Evolutionary conservation across 2,888 invertebrate species (phyloP), one percentile per base, ranked within the genome.

Genomic region (Hyalella azteca): DNA sequence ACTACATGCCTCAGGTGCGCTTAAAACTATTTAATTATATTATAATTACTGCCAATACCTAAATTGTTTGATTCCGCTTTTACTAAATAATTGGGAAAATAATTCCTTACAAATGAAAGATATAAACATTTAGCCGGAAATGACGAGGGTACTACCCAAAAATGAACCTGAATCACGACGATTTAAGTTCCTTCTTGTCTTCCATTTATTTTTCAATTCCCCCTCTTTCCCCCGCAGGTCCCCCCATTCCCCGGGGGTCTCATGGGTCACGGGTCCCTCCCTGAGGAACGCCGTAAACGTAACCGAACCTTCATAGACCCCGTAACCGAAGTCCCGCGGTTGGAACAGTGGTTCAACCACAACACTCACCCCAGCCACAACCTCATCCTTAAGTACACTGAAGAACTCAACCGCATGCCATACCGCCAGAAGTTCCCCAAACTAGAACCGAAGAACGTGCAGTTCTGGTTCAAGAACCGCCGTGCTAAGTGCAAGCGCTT

Each of bases 261-360:
- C 22, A 78, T 80, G 2, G 73, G 79, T 54, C 78, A 80, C 29
- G 81, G 79, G 22, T 66, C 73, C 40, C 45, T 82, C 4, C 81
- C 83, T 13, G 85, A 85, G 45, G 83, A 83, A 29, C 82, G 83
- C 40, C 92, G 97, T 85, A 96, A 97, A 88, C 92, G 99, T 60
- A 98, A 98, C 88, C 92, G 99, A 85, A 98, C 99, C 59, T 99
- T 99, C 89, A 99, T 99, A 87, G 99, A 99, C 89, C 99, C 99
- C 0, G 95, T 98, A 32, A 96, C 97, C 22, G 99, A 99, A 90
- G 97, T 99, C 80, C 96, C 96, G 29, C 92, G 95, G 84, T 90
- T 96, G 85, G 96, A 96, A 88, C 94, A 95, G 87, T 98, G 98
- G 97, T 98, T 98, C 89, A 93, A 94, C 41, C 93, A 96, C 89